A percentile compares a stretch with the other conserved stretches of the same genome.
Evolutionary conservation across 2,113 vertebrate genomes (phyloP).

Genomic region (Lynx canadensis): DNA sequence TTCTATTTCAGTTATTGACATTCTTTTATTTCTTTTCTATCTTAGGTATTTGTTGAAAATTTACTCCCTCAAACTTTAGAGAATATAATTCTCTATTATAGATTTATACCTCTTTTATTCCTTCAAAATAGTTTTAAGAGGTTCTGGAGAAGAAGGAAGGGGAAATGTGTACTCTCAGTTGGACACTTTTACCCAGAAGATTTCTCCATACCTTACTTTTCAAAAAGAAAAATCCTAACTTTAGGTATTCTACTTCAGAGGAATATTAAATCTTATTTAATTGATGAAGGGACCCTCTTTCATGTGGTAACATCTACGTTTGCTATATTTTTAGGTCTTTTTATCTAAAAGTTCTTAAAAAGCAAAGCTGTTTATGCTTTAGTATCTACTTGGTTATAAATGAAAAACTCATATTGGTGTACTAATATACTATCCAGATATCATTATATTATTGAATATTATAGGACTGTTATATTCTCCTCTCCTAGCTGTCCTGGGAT

Average conservation of each 20-base stretch:
- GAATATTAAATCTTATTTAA: neutral
- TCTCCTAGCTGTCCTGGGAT: constrained; percentile 28
- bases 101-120: neutral
- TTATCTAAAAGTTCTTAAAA: constrained; percentile 30
- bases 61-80: neutral
- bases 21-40: neutral
- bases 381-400: neutral
- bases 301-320: neutral
- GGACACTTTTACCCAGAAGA: neutral
- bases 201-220: constrained; percentile 39
- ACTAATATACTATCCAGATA: constrained; percentile 17
- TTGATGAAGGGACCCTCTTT: neutral
- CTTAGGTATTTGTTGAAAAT: constrained; percentile 29
- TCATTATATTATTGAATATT: constrained; percentile 32
- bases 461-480: neutral
- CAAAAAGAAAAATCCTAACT: neutral
- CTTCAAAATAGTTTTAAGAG: constrained; percentile 9
- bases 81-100: neutral
- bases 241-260: neutral
- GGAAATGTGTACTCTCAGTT: neutral
- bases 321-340: neutral
- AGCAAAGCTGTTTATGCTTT: constrained; percentile 2
- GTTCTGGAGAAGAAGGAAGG: neutral
- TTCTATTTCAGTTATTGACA: neutral
- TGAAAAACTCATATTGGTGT: neutral